phyloP scores from a whole-genome alignment of 1,140 invertebrate genomes.

The Zaprionus africanus region DNA sequence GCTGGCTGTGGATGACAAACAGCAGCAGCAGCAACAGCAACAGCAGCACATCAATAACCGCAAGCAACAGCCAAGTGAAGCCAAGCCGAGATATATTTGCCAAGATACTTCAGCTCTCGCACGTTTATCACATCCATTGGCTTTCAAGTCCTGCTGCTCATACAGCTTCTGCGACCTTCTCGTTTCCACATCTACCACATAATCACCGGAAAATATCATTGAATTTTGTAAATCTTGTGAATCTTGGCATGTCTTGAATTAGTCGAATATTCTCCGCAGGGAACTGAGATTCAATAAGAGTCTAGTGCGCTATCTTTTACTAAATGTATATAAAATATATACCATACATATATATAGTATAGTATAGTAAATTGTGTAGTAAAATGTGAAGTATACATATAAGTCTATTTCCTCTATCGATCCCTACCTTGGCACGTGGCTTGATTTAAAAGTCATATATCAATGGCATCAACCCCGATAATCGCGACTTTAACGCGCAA shows the following conservation, averaged over 20 bases:
- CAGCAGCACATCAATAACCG: slow-evolving; percentile 56
- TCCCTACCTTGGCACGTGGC: slow-evolving; percentile 51
- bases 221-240: not conserved
- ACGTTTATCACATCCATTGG: slow-evolving; percentile 26
- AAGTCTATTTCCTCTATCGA: not conserved
- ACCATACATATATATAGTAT: slow-evolving; percentile 14
- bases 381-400: not conserved
- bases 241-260: not conserved
- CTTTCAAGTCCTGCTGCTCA: slow-evolving; percentile 13
- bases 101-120: slow-evolving; percentile 20
- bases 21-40: slow-evolving; percentile 28
- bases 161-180: not conserved
- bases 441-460: slow-evolving; percentile 69
- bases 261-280: not conserved
- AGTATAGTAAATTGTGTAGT: slow-evolving; percentile 20
- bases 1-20: slow-evolving; percentile 43
- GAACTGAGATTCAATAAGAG: not conserved
- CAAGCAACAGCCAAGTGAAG: slow-evolving; percentile 31
- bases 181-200: not conserved
- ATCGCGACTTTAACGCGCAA: slow-evolving; percentile 58
- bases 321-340: too few relatives aligned
- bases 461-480: slow-evolving; percentile 30
- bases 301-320: not conserved
- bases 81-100: slow-evolving; percentile 24
- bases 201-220: not conserved